These are phyloP conservation scores for Pocillopora damicornis DNA, from an alignment of 64 coral and sea anemone genomes.

Conservation along the genomic window DNA sequence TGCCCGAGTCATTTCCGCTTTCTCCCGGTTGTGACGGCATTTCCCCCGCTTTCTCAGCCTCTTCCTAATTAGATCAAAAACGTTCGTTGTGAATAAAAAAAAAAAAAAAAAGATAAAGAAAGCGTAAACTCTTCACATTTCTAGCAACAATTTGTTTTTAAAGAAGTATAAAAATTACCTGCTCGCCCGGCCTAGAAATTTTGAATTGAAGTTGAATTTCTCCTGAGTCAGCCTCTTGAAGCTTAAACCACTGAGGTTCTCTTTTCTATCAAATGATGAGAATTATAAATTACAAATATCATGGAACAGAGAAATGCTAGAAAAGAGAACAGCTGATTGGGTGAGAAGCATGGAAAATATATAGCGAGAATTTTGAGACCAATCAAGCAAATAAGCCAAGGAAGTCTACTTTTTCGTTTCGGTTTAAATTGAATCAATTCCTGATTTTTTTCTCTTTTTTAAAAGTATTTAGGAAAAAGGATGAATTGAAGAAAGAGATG, in stretches of 20 bases:
- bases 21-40: constrained; percentile 16
- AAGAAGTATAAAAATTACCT: constrained; percentile 6
- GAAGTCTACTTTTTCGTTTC: too few species aligned
- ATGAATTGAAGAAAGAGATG: neutral
- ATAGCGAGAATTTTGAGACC: too few species aligned
- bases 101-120: too few species aligned
- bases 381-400: too few species aligned
- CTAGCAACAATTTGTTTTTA: too few species aligned
- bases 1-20: constrained; percentile 39
- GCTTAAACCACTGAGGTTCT: constrained; percentile 62
- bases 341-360: too few species aligned
- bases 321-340: neutral
- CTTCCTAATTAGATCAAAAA: neutral
- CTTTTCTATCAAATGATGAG: constrained; percentile 47
- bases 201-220: constrained; percentile 75
- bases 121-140: too few species aligned
- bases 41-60: constrained; percentile 17
- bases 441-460: too few species aligned
- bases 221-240: constrained; percentile 74
- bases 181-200: constrained; percentile 57
- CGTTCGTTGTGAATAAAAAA: too few species aligned
- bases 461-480: neutral
- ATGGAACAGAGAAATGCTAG: neutral
- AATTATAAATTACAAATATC: neutral
- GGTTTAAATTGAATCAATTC: too few species aligned